Evolutionary conservation across 2,113 vertebrate genomes (phyloP).

Genomic region (Rhynchopsitta pachyrhyncha): DNA sequence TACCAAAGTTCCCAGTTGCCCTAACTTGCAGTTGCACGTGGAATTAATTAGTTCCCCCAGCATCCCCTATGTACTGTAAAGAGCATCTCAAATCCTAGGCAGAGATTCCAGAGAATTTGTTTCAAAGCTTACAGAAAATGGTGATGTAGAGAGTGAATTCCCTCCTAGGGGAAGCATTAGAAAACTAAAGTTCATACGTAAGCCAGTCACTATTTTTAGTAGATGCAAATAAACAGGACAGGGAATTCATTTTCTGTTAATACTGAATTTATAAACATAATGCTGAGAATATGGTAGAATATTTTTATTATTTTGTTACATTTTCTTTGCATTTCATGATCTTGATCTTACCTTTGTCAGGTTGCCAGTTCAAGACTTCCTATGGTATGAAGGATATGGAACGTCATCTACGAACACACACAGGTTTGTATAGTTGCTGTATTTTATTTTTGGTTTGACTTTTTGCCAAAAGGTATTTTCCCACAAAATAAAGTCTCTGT

Average conservation of each 20-base stretch:
- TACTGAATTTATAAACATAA: background rate
- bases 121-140: background rate
- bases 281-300: background rate
- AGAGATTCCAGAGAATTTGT: background rate
- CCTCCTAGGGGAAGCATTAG: background rate
- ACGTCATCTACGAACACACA: slow-evolving; percentile 93
- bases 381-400: slow-evolving; percentile 99
- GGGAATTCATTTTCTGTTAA: background rate
- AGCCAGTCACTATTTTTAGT: background rate
- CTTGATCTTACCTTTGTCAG: slow-evolving; percentile 58
- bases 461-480: background rate
- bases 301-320: background rate
- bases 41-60: background rate
- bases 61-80: background rate
- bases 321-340: background rate
- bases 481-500: background rate
- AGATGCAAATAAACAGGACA: background rate
- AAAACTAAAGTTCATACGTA: background rate
- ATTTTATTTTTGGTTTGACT: background rate
- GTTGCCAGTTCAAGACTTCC: slow-evolving; percentile 96
- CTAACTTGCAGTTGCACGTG: background rate
- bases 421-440: slow-evolving; percentile 71
- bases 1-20: background rate
- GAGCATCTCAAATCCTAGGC: background rate
- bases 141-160: background rate